Percentiles rank a stretch among this genome's conserved stretches.
phyloP scores from a whole-genome alignment of 2,888 invertebrate species.

The Mamestra brassicae region DNA sequence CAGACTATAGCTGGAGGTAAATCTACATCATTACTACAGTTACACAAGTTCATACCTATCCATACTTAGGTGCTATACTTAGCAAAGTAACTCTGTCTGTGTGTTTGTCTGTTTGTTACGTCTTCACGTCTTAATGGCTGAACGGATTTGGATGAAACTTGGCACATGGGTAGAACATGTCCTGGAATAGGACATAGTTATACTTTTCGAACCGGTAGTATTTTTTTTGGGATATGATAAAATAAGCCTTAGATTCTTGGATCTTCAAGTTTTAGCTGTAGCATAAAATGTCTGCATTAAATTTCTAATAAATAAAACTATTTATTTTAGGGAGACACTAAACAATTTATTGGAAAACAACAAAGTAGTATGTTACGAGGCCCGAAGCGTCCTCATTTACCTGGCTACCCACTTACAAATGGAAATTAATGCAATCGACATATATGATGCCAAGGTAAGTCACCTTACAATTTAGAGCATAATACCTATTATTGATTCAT shows the following conservation, averaged over 20 bases:
- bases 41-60: no score
- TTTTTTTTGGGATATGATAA: not conserved
- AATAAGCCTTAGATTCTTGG: no score
- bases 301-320: not conserved
- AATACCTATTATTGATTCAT: no score
- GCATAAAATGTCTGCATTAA: not conserved
- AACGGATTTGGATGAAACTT: no score
- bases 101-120: no score
- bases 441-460: conserved; percentile 79
- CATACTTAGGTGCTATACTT: no score
- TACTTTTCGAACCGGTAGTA: no score
- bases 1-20: not conserved
- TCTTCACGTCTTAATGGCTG: no score
- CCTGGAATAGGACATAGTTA: no score
- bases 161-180: no score
- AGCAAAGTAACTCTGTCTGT: no score
- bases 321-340: conserved; percentile 71
- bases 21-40: not conserved
- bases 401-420: conserved; percentile 73
- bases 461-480: not conserved
- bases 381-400: conserved; percentile 80
- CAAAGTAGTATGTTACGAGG: conserved; percentile 82
- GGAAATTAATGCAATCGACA: conserved; percentile 66
- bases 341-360: conserved; percentile 69
- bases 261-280: not conserved